phyloP scores from a whole-genome alignment of 2,888 invertebrate species.

The Falcaria lacertinaria region DNA sequence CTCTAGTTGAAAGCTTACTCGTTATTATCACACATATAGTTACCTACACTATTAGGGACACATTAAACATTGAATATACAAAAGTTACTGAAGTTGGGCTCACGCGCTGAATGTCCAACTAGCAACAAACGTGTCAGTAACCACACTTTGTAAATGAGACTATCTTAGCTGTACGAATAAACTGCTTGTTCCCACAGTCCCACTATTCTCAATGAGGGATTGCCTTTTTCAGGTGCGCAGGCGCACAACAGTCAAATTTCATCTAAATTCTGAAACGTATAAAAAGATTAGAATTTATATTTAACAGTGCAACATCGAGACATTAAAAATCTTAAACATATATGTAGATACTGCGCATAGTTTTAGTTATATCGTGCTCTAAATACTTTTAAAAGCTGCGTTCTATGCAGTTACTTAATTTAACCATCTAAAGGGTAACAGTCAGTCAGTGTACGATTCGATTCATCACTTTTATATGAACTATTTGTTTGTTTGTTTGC shows the following conservation, averaged over 20 bases:
- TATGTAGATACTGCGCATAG: background rate
- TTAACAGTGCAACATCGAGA: constrained; percentile 37
- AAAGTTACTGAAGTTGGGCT: constrained; percentile 52
- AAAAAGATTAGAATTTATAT: constrained; percentile 7
- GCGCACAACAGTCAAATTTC: constrained; percentile 10
- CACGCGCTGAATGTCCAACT: constrained; percentile 25
- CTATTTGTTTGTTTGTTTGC: no score
- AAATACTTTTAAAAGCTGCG: constrained; percentile 13
- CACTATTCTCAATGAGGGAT: constrained; percentile 12
- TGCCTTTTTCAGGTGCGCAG: constrained; percentile 18
- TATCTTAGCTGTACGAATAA: constrained; percentile 23
- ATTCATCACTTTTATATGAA: no score
- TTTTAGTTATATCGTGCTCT: background rate
- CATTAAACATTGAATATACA: constrained; percentile 64
- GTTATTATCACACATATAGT: constrained; percentile 75
- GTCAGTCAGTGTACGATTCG: constrained; percentile 24
- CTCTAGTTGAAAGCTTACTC: constrained; percentile 74
- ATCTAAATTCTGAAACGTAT: constrained; percentile 1
- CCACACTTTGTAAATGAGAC: constrained; percentile 48
- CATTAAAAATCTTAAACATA: constrained; percentile 23
- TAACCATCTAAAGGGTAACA: constrained; percentile 28
- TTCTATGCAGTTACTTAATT: constrained; percentile 14
- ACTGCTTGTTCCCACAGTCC: constrained; percentile 38
- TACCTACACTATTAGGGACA: constrained; percentile 59
- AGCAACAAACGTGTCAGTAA: constrained; percentile 35